These are phyloP conservation scores for Catocala sponsa DNA, from an alignment of 2,888 invertebrate species.

Conservation along the genomic window DNA sequence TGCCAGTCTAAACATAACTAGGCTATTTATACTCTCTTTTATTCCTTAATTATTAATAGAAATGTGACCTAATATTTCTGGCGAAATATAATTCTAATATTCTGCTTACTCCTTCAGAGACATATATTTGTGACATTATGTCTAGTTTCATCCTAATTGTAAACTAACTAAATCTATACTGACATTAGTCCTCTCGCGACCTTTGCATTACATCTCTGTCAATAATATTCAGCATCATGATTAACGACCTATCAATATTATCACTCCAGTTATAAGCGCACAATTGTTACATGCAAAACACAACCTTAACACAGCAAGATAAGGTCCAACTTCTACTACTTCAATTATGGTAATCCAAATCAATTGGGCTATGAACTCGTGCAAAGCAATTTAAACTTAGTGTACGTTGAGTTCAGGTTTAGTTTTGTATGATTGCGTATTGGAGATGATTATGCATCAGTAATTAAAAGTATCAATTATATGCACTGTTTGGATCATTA, in stretches of 20 bases:
- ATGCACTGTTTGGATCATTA: slow-evolving; percentile 31
- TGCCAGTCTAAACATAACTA: too few species aligned
- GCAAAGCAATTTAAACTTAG: slow-evolving; percentile 6
- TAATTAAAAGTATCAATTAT: slow-evolving; percentile 38
- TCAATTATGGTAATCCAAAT: background rate
- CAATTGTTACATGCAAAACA: background rate
- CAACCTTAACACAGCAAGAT: accelerated
- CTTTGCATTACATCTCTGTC: too few species aligned
- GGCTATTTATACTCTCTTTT: too few species aligned
- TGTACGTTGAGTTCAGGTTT: background rate
- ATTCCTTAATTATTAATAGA: too few species aligned
- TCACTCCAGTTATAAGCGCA: background rate
- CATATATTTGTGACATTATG: too few species aligned
- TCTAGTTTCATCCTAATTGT: too few species aligned
- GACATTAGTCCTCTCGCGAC: too few species aligned
- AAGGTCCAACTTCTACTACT: slow-evolving; percentile 6
- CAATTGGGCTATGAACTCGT: background rate
- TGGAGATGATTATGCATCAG: slow-evolving; percentile 14
- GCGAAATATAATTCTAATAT: too few species aligned
- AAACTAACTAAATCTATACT: too few species aligned
- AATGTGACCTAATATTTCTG: too few species aligned
- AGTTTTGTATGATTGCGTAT: slow-evolving; percentile 4
- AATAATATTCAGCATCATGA: slow-evolving; percentile 22
- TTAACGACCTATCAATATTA: slow-evolving; percentile 29
- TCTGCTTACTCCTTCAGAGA: too few species aligned